Evolutionary conservation across 2,797 vertebrate species (phyloP).

Genomic region (Phalanger gymnotis): DNA sequence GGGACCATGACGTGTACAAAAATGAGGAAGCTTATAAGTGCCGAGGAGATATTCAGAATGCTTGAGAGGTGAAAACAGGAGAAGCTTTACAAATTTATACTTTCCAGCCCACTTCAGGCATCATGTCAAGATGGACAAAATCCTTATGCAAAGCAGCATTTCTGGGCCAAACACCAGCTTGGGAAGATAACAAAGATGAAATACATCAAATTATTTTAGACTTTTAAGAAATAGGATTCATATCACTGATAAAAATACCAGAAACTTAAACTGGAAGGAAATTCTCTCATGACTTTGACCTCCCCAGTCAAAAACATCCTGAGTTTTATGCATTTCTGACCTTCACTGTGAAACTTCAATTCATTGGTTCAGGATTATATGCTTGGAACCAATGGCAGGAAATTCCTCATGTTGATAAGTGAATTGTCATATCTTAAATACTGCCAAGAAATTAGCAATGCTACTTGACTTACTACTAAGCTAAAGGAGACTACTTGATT

Average conservation of each 20-base stretch:
- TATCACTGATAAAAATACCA: conserved; percentile 22
- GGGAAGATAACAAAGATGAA: not conserved
- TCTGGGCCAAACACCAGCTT: not conserved
- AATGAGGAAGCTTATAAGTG: not conserved
- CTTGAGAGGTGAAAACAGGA: not conserved
- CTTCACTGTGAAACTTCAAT: not conserved
- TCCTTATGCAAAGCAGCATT: not conserved
- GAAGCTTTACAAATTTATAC: not conserved
- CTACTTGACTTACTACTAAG: not conserved
- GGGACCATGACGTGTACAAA: not conserved
- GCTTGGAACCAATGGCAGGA: not conserved
- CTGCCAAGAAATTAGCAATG: not conserved
- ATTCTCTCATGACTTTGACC: not conserved
- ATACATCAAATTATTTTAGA: not conserved
- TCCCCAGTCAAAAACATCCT: not conserved
- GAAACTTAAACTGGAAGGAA: not conserved
- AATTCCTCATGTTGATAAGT: not conserved
- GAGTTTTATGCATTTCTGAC: not conserved
- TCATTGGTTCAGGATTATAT: not conserved
- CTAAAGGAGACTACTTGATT: not conserved
- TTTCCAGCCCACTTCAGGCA: not conserved
- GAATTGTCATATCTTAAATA: not conserved
- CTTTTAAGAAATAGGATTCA: not conserved
- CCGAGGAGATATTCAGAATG: not conserved
- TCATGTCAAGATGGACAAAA: not conserved